Evolutionary conservation across 2,113 vertebrate species (phyloP), one percentile per base, ranked within the genome.

Genomic region (Nerophis ophidion): DNA sequence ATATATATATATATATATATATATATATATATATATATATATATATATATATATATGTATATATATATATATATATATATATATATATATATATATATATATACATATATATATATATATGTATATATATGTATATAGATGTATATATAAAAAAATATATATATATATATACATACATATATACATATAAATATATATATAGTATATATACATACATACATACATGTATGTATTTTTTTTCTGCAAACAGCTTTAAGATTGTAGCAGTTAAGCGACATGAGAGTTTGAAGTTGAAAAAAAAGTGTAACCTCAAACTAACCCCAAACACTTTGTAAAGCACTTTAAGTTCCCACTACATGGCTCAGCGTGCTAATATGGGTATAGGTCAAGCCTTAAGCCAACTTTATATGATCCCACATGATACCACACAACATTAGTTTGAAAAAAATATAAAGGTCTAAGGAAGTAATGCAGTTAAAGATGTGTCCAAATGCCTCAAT

Each of bases 271-370:
- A 57, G 40, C 40, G 2, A 57, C 55, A 55, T 42, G 40, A 65
- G 53, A 53, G 3, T 49, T 57, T 45, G 60, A 57, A 61, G 64
- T 67, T 64, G 26, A 55, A 65, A 61, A 64, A 63, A 48, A 60
- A 66, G 6, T 4, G n/a, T 7, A 65, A 66, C 71, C 64, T 71
- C 60, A 72, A 61, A 71, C 66, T 61, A 44, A 75, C 73, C 68
- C 38, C 66, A 71, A 59, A 70, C 66, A 62, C 53, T 61, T 68
- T 40, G 48, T 55, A 68, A 62, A 60, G 42, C 47, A 26, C 26
- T 26, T 26, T 26, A 26, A 26, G 26, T 26, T 26, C 26, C 26
- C 26, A 4, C 34, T 70, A 55, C 73, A 64, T 65, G 66, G 72
- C 72, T 47, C 45, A 17, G 71, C n/a, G 14, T 65, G 48, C 10